Conservation (phyloP, 2,797 vertebrate genomes). For the Prionace glauca region DNA sequence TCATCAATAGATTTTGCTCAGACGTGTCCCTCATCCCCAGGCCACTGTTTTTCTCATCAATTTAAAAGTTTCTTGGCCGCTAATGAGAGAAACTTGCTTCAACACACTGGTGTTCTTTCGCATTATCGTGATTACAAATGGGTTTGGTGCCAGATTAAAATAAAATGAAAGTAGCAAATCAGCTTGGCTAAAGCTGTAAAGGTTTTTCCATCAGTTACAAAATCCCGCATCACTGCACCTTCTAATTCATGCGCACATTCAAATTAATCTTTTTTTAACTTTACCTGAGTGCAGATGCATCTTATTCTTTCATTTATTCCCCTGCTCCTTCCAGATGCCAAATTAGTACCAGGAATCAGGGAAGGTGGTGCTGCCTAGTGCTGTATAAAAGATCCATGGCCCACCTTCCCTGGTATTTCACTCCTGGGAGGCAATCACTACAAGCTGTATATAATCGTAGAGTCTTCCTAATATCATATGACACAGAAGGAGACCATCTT, state of each 20-base stretch:
- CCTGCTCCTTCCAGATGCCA: not conserved
- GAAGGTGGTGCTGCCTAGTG: not conserved
- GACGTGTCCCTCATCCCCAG: not conserved
- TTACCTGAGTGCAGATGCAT: not conserved
- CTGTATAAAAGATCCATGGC: not conserved
- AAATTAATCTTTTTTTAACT: not conserved
- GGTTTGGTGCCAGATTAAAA: not conserved
- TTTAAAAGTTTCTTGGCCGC: not conserved
- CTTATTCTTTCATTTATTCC: too few relatives aligned
- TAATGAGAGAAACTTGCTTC: not conserved
- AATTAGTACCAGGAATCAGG: not conserved
- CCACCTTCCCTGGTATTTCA: not conserved
- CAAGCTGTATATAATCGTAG: not conserved
- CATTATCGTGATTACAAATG: not conserved
- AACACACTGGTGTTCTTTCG: not conserved
- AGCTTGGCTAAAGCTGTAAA: not conserved
- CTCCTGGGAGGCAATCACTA: not conserved
- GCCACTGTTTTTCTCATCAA: not conserved
- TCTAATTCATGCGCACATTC: not conserved
- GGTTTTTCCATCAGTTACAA: not conserved
- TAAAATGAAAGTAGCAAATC: not conserved
- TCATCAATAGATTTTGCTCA: not conserved
- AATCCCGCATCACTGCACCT: not conserved
- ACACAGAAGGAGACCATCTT: not conserved
- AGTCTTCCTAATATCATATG: not conserved